A percentile compares a stretch with the other conserved stretches of the same genome.
phyloP scores from a whole-genome alignment of 1,140 invertebrate genomes.

The Olivierus martensii region DNA sequence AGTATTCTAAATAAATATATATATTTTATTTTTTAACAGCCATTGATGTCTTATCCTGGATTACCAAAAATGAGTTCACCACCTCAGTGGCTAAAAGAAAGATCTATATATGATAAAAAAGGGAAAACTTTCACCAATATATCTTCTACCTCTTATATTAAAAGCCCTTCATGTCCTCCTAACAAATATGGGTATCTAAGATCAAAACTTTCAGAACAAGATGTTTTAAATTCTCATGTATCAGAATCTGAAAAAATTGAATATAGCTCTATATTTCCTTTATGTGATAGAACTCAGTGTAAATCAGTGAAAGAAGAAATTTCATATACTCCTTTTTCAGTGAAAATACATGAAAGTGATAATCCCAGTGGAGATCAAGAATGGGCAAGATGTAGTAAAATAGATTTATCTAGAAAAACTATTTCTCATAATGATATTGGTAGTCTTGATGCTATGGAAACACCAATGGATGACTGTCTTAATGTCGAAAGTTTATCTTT shows the following conservation, averaged over 20 bases:
- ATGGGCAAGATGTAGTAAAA: no score
- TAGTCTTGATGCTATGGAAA: slow-evolving; percentile 8
- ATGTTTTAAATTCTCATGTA: no score
- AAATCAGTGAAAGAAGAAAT: background rate
- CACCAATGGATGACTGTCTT: slow-evolving; percentile 10
- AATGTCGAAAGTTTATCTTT: background rate
- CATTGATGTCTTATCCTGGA: background rate
- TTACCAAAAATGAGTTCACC: slow-evolving; percentile 26
- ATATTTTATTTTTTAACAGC: no score
- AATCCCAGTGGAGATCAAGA: no score
- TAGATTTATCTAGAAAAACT: background rate
- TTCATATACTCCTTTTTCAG: no score
- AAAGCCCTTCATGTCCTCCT: no score
- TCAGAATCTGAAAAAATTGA: no score
- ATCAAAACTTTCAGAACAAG: no score
- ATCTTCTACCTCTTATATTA: background rate
- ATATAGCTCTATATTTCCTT: background rate
- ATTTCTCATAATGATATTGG: background rate
- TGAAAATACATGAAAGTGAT: no score
- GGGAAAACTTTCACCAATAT: background rate
- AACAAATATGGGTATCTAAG: no score
- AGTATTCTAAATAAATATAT: no score
- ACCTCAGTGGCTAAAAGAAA: slow-evolving; percentile 22
- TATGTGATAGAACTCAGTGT: background rate
- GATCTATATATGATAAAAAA: background rate